These are phyloP conservation scores for Atherinosoma microstoma DNA, from an alignment of 2,797 vertebrate genomes.

Conservation along the genomic window DNA sequence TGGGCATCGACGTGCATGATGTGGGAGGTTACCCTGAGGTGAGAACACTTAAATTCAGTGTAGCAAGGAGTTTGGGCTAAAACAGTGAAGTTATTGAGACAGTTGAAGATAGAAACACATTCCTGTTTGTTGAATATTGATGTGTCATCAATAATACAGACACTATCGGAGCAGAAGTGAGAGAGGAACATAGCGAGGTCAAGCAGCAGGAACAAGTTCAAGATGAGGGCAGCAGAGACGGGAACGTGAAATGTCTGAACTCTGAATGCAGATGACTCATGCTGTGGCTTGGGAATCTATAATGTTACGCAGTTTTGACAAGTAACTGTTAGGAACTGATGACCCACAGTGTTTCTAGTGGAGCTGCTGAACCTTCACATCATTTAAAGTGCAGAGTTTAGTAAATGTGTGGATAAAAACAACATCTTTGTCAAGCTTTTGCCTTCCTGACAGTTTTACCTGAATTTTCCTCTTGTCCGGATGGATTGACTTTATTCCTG, in stretches of 20 bases:
- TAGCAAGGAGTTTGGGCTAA: not conserved
- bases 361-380: constrained; percentile 1
- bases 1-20: constrained; percentile 95
- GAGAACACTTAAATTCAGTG: not conserved
- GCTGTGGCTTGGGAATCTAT: not conserved
- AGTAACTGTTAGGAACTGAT: constrained; percentile 81
- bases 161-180: not conserved
- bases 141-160: not conserved
- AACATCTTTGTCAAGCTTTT: not conserved
- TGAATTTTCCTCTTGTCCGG: not conserved
- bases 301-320: not conserved
- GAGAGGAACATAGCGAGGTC: not conserved
- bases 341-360: constrained; percentile 9
- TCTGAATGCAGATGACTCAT: not conserved
- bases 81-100: constrained; percentile 76
- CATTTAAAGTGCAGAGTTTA: not conserved
- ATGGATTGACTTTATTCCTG: not conserved
- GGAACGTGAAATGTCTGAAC: not conserved
- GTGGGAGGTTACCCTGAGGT: constrained; percentile 89
- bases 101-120: not conserved
- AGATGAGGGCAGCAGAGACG: constrained; percentile 42
- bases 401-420: not conserved
- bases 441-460: not conserved
- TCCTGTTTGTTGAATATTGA: constrained; percentile 1
- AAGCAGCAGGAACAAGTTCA: not conserved